Conservation (phyloP, 2,113 vertebrate genomes). For the Eulemur macaco region DNA sequence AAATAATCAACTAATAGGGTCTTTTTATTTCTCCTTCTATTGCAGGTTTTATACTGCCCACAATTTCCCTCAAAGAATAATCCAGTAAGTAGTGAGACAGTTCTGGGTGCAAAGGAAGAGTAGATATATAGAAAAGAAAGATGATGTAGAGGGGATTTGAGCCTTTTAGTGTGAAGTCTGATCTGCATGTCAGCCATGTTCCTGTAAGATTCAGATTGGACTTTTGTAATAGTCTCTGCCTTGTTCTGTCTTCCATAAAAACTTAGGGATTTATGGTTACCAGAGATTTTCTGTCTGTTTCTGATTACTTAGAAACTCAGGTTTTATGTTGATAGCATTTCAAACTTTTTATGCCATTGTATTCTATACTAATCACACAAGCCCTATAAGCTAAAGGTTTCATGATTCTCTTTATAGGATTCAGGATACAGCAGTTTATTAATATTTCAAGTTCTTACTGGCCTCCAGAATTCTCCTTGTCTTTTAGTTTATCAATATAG, state of each 20-base stretch:
- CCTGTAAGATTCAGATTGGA: not conserved
- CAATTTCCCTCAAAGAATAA: not conserved
- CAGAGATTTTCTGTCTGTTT: not conserved
- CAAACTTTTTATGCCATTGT: not conserved
- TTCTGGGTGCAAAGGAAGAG: not conserved
- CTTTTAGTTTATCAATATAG: not conserved
- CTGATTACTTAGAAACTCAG: not conserved
- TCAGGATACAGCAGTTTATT: not conserved
- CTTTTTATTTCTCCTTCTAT: not conserved
- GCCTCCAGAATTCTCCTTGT: constrained; percentile 1
- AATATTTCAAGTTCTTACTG: not conserved
- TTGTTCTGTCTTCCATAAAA: not conserved
- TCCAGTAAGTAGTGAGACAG: not conserved
- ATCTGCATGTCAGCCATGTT: not conserved
- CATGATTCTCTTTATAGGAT: not conserved
- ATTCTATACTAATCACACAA: not conserved
- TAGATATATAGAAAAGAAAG: not conserved
- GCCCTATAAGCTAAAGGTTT: not conserved
- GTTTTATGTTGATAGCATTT: constrained; percentile 9
- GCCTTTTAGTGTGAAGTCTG: not conserved
- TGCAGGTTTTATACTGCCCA: not conserved
- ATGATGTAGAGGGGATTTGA: not conserved
- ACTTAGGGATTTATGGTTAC: not conserved
- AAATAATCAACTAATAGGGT: not conserved
- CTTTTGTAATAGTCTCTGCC: not conserved